Evolutionary conservation across 2,797 vertebrate species (phyloP), one percentile per base, ranked within the genome.

Genomic region (Synanceia verrucosa): DNA sequence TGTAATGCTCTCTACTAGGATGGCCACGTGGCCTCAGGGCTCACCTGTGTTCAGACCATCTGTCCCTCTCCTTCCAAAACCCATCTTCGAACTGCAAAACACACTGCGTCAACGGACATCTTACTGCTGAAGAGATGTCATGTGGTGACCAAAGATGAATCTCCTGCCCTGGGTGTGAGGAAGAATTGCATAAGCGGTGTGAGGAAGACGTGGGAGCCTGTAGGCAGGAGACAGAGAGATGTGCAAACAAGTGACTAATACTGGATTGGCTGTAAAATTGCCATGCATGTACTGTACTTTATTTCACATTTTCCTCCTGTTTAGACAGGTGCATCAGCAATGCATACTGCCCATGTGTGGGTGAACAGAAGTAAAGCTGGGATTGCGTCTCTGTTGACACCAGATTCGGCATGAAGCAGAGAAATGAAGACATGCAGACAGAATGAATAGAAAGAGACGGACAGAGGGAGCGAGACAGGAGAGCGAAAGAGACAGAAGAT

Each of bases 341-440:
- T 85, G 72, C 74, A 74, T 68, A 36, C 66, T 73, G 64, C 58
- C 64, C 3, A 14, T 79, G 85, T 78, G 90, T 91, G 88, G 90
- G 92, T 83, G 89, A 83, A 2, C 48, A 77, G 83, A 84, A 79
- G 85, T 83, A 67, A 78, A 82, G 83, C 75, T 70, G 85, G 84
- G 81, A 89, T 76, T 81, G 83, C 71, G 69, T 90, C 76, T 84
- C 77, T 83, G 78, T 65, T 85, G 84, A 90, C 89, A 87, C 91
- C 90, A 90, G 73, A 88, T 81, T 87, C 71, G 78, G 78, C 1
- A 36, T 61, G 73, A 81, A 81, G 83, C 83, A 21, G 52, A 56
- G 53, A 37, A 14, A 57, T 50, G 50, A 74, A 80, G 81, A 79
- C 74, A 58, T 44, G 72, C 80, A 83, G 85, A 82, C 66, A 64